A percentile compares a stretch with the other conserved stretches of the same genome.
Evolutionary conservation across 2,888 invertebrate genomes (phyloP).

Genomic region (Trichopria drosophilae): DNA sequence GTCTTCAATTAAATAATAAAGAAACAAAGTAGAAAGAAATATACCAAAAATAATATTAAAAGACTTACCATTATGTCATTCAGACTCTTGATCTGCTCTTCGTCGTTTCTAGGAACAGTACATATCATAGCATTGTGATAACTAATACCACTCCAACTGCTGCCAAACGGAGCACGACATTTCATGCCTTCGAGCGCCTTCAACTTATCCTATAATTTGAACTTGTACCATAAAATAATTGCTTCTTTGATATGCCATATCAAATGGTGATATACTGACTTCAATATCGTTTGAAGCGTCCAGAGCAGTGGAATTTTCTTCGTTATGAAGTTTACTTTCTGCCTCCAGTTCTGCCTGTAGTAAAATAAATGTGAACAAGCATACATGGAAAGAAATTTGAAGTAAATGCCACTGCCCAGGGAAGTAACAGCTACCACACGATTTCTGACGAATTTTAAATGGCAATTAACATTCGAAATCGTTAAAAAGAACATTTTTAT

Average conservation of each 20-base stretch:
- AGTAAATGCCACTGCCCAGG: too few species aligned
- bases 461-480: too few species aligned
- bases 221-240: slow-evolving; percentile 40
- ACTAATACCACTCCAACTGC: slow-evolving; percentile 76
- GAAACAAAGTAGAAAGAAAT: too few species aligned
- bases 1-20: too few species aligned
- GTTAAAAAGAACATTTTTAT: too few species aligned
- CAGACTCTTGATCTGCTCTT: slow-evolving; percentile 61
- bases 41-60: too few species aligned
- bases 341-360: slow-evolving; percentile 63
- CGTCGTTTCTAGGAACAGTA: slow-evolving; percentile 63
- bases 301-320: slow-evolving; percentile 42
- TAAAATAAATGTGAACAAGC: too few species aligned
- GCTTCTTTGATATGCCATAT: slow-evolving; percentile 50
- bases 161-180: slow-evolving; percentile 82
- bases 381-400: too few species aligned
- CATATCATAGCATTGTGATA: slow-evolving; percentile 88
- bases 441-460: too few species aligned
- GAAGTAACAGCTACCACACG: too few species aligned
- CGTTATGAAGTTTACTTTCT: slow-evolving; percentile 33
- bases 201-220: slow-evolving; percentile 64
- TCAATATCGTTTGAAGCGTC: slow-evolving; percentile 46
- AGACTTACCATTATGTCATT: slow-evolving; percentile 66
- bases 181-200: slow-evolving; percentile 78
- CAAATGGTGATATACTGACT: slow-evolving; percentile 56